Evolutionary conservation across 2,888 invertebrate species (phyloP).

Genomic region (Pandemis corylana): DNA sequence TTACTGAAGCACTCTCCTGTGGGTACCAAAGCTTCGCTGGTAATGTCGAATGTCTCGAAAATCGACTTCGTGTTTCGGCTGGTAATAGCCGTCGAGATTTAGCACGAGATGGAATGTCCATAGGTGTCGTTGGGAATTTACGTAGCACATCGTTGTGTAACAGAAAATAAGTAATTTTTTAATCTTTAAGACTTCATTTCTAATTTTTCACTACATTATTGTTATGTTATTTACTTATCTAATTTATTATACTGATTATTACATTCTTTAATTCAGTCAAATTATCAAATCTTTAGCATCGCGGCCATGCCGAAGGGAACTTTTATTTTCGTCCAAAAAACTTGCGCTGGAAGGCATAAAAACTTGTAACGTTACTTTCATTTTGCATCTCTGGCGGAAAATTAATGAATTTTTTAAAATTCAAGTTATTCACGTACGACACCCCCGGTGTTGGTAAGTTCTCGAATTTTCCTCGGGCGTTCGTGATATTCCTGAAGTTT

Average conservation of each 20-base stretch:
- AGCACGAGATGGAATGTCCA: neutral
- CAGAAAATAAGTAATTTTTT: neutral
- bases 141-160: neutral
- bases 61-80: constrained; percentile 45
- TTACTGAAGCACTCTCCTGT: constrained; percentile 68
- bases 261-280: neutral
- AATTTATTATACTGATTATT: neutral
- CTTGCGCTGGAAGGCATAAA: constrained; percentile 6
- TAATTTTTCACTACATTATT: no score
- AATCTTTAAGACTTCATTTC: no score
- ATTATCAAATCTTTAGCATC: neutral
- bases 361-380: constrained; percentile 10
- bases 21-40: constrained; percentile 58
- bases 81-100: constrained; percentile 24
- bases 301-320: neutral
- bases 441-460: constrained; percentile 45
- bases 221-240: no score
- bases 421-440: constrained; percentile 38
- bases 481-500: constrained; percentile 53
- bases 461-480: constrained; percentile 56
- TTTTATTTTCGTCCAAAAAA: constrained; percentile 1
- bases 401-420: constrained; percentile 30
- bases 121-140: constrained; percentile 1
- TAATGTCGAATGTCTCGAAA: constrained; percentile 50
- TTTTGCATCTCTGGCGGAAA: constrained; percentile 4